A percentile compares a stretch with the other conserved stretches of the same genome.
phyloP scores from a whole-genome alignment of 2,113 vertebrate species.

The Bos indicus region DNA sequence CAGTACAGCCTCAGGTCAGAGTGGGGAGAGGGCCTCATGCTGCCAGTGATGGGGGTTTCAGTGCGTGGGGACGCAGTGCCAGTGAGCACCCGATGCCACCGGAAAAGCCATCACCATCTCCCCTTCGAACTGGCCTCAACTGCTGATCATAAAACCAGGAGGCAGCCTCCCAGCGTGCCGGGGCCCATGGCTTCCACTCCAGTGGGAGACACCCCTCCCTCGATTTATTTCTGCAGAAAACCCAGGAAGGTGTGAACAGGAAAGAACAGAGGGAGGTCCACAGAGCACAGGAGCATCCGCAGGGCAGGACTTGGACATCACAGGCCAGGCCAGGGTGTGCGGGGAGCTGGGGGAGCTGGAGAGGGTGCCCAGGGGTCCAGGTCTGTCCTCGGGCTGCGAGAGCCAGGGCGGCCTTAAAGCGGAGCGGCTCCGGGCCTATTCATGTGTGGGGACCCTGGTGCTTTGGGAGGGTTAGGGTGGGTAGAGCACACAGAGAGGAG shows the following conservation, averaged over 20 bases:
- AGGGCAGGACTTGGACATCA: not conserved
- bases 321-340: fast-evolving
- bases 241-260: not conserved
- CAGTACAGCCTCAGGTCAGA: fast-evolving
- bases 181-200: not conserved
- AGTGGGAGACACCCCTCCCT: not conserved
- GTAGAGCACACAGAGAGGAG: not conserved
- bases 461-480: fast-evolving
- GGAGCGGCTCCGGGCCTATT: fast-evolving
- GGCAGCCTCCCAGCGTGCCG: fast-evolving
- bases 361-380: not conserved
- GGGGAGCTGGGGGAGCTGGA: too few relatives aligned
- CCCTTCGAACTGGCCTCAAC: not conserved
- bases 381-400: fast-evolving
- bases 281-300: not conserved
- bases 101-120: not conserved
- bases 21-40: not conserved
- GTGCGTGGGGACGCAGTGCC: fast-evolving
- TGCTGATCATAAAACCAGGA: not conserved
- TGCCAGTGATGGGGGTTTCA: fast-evolving
- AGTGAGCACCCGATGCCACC: fast-evolving
- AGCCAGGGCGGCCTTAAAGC: fast-evolving
- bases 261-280: not conserved
- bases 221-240: not conserved
- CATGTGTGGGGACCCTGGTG: not conserved